Evolutionary conservation across 1,140 invertebrate genomes (phyloP), one percentile per base, ranked within the genome.

Genomic region (Alviniconcha marisindica): DNA sequence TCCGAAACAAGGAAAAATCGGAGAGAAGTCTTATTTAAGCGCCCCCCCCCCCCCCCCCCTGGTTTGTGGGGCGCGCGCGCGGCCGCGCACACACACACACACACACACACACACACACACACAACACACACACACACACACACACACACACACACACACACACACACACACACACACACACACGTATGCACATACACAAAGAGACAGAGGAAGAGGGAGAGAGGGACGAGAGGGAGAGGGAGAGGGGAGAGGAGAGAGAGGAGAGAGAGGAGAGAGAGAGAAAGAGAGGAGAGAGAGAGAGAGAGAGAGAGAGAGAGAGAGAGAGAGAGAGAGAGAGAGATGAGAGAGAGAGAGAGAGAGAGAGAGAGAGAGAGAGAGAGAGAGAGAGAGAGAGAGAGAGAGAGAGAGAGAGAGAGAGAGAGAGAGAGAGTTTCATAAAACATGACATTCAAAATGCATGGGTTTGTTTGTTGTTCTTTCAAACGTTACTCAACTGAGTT

Each of bases 61-160:
- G 10, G 10, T 12, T 51, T 51, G 21, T 51, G 21, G 48, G 7
- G 28, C n/a, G 56, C 54, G 28, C 54, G 28, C 54, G 28, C 54
- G 28, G 21, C 21, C 54, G 28, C 54, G 2, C 14, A 60, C 54
- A 60, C 54, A 5, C 54, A 56, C 54, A 56, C 5, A 56, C 2
- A 56, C 21, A 5, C 21, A 56, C 54, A 56, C 2, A 66, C n/a
- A 66, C 63, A 66, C 5, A 66, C 63, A 33, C 3, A 33, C 63
- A 66, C 10, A 66, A 66, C 3, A 66, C 21, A 66, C 28, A 66
- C 5, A 66, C 63, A 66, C 21, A 78, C 76, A 77, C 38, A 77
- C 33, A 36, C n/a, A 36, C 1, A 77, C 38, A 77, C 4, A 7
- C 24, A 77, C 76, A n/a, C 36, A 77, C 36, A 33, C 54, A 48